Base-by-base conservation (phyloP, 2,113 vertebrate genomes). In the Tupaia chinensis region DNA sequence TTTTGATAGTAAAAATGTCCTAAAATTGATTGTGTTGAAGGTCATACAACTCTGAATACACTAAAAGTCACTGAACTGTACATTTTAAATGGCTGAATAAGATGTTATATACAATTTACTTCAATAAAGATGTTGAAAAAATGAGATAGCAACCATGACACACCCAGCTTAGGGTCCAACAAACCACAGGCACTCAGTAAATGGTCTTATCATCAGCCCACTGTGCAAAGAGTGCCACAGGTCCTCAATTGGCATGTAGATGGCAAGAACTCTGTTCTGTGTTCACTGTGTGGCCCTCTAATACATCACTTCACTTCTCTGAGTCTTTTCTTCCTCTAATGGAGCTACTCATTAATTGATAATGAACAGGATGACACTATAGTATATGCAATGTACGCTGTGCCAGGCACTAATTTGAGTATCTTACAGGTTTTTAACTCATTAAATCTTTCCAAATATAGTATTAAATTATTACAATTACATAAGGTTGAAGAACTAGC, bases 401-500 rank as follows among this genome's bases (percentile, higher is more conserved):
- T 61, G 34, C 20, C 65, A 87, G 23, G 60, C 29, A 83, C 54
- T 58, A 16, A 68, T 23, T 20, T 29, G 32, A 69, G 61, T 20
- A 32, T 65, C 78, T 74, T 32, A 44, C 0, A 85, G 14, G 15
- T 25, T 69, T 81, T 94, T 74, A 84, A 89, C 60, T 89, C 84
- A 73, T 3, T 61, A 25, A 83, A 79, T 69, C 63, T 61, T 83
- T 83, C 89, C 66, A 11, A 76, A 70, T 34, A 63, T 72, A n/a
- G 19, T 73, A 70, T n/a, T 82, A 77, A 81, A 63, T 56, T 12
- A 95, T 23, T 87, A 6, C 13, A 66, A 44, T 34, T 34, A 87
- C 12, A 27, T 68, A 22, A 85, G 74, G 69, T 86, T 92, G 22
- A 92, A 89, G 90, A 89, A 44, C 74, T 63, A 95, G 34, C 80